Base-by-base conservation (phyloP, 2,888 invertebrate species). In the Leptothorax acervorum region DNA sequence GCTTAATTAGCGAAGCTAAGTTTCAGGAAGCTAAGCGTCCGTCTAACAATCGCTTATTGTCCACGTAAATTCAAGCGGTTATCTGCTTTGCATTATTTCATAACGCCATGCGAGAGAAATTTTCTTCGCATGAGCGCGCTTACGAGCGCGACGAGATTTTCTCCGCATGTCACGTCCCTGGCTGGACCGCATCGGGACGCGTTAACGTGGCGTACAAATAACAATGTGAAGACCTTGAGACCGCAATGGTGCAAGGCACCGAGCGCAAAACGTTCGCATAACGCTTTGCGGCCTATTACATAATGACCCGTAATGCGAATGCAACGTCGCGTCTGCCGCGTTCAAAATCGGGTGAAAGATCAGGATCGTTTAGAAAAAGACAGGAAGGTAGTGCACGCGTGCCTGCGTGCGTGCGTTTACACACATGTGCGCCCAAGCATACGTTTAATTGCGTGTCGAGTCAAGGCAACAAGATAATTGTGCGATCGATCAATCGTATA, bases 171-270 rank as follows among this genome's bases (percentile, higher is more conserved):
- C 87, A 82, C 90, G 91, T 90, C 90, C 90, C 89, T 92, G 91
- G 88, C 89, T 92, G 91, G 88, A 87, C 87, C 84, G 86, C 89
- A 86, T 86, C 90, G 89, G 45, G 70, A 89, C 88, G 87, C 88
- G 90, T 87, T 92, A 92, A 93, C 88, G 85, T 89, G 84, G 84
- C 90, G 90, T 88, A 90, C 91, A 92, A 93, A 93, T 91, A 93
- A 93, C 92, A 93, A 93, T 93, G 92, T 89, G 89, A 78, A 85
- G 92, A 93, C 93, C 93, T 93, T 93, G 93, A 93, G 92, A 92
- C 91, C 87, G 92, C 91, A 90, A 91, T 91, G 92, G 92, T 91
- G 92, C 92, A 92, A 92, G 92, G 92, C 92, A 91, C 92, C 93
- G 92, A 89, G 90, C 89, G 92, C 91, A 89, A 92, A 92, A 92